Evolutionary conservation across 2,888 invertebrate species (phyloP).

Genomic region (Luffia ferchaultella): DNA sequence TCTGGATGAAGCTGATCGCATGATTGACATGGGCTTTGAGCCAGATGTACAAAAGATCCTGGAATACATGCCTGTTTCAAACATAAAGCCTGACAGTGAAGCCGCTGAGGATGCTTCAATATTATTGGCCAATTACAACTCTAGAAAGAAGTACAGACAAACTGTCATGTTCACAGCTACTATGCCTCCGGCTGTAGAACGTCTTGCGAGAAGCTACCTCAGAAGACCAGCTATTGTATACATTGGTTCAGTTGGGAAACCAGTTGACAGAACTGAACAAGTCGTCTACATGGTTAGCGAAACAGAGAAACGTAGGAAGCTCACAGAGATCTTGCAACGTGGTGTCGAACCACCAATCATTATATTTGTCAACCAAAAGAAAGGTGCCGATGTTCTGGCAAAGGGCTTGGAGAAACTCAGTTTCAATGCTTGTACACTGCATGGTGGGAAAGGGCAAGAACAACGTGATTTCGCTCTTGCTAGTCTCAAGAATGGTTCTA

Average conservation of each 20-base stretch:
- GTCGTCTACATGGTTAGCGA: slow-evolving; percentile 96
- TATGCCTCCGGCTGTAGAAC: slow-evolving; percentile 98
- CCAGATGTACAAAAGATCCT: slow-evolving; percentile 97
- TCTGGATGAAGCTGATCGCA: slow-evolving; percentile 95
- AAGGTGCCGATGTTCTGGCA: slow-evolving; percentile 97
- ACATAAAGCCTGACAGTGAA: slow-evolving; percentile 97
- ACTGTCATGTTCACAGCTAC: slow-evolving; percentile 99
- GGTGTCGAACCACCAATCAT: slow-evolving; percentile 97
- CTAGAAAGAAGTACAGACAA: slow-evolving; percentile 97
- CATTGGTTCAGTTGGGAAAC: slow-evolving; percentile 96
- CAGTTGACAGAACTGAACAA: slow-evolving; percentile 97
- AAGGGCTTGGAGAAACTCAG: slow-evolving; percentile 97
- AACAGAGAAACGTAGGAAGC: slow-evolving; percentile 94
- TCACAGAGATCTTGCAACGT: slow-evolving; percentile 88
- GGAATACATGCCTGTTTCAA: slow-evolving; percentile 97
- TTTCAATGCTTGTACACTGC: slow-evolving; percentile 95
- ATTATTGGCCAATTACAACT: slow-evolving; percentile 91
- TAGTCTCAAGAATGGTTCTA: slow-evolving; percentile 93
- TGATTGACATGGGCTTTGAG: slow-evolving; percentile 99
- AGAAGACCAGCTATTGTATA: slow-evolving; percentile 97
- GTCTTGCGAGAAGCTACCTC: slow-evolving; percentile 93
- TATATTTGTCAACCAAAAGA: slow-evolving; percentile 99
- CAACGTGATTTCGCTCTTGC: slow-evolving; percentile 98
- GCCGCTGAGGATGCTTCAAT: slow-evolving; percentile 96
- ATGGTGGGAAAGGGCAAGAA: slow-evolving; percentile 99